phyloP scores from a whole-genome alignment of 2,888 invertebrate species.

The Aleiodes alternator region DNA sequence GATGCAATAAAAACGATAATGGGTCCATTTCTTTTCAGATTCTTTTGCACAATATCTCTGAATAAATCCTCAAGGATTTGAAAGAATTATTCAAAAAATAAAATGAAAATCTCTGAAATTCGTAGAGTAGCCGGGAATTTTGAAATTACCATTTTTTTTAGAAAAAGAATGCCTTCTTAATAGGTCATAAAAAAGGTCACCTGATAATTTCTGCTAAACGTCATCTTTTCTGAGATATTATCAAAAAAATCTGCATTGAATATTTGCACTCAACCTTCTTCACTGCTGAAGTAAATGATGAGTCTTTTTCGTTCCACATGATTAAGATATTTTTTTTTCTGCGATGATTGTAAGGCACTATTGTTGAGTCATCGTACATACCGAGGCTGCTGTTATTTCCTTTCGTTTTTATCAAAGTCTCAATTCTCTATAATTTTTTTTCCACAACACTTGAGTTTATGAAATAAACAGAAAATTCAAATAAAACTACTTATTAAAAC shows the following conservation, averaged over 20 bases:
- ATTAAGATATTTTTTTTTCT: neutral
- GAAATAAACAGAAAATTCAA: neutral
- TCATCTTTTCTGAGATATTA: neutral
- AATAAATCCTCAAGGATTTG: too few species aligned
- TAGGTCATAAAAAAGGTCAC: neutral
- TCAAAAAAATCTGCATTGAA: too few species aligned
- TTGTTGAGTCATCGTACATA: constrained; percentile 25
- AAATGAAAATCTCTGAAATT: too few species aligned
- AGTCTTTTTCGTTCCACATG: neutral
- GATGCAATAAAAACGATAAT: neutral
- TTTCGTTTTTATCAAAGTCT: neutral
- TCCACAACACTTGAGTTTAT: neutral
- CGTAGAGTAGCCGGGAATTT: too few species aligned
- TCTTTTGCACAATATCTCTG: too few species aligned
- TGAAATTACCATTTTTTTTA: too few species aligned
- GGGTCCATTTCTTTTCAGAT: neutral
- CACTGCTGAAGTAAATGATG: neutral
- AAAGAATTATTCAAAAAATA: too few species aligned
- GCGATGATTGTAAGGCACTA: neutral
- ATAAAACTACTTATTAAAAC: constrained; percentile 7
- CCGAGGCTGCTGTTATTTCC: neutral
- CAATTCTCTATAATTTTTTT: neutral
- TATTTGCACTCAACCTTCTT: too few species aligned
- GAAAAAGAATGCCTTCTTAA: neutral
- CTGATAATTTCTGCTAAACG: neutral